Evolutionary conservation across 2,113 vertebrate species (phyloP).

Genomic region (Varanus komodoensis): DNA sequence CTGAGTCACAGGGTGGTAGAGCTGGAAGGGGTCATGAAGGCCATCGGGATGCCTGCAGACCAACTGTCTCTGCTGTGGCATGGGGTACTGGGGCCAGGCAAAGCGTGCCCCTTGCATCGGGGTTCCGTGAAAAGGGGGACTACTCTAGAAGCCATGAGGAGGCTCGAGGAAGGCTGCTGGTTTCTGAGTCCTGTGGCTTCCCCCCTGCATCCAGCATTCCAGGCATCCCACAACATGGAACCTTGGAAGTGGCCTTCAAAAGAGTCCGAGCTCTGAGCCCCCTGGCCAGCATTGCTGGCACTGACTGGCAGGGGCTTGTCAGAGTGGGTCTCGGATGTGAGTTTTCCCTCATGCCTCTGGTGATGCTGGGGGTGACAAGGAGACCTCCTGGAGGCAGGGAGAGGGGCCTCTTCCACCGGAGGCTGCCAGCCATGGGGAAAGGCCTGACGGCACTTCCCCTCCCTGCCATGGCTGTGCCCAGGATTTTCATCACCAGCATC

Average conservation of each 20-base stretch:
- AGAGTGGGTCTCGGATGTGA: not conserved
- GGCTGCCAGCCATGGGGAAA: fast-evolving
- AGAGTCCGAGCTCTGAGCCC: not conserved
- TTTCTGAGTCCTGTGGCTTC: fast-evolving
- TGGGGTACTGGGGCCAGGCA: not conserved
- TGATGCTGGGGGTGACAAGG: not conserved
- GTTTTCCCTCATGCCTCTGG: not conserved
- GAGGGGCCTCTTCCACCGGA: not conserved
- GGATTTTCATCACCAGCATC: no score
- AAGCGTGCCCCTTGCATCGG: no score
- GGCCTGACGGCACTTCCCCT: fast-evolving
- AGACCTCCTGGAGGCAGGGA: not conserved
- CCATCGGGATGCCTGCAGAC: no score
- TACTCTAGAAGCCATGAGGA: not conserved
- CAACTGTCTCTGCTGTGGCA: not conserved
- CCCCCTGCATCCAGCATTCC: not conserved
- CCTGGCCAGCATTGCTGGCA: not conserved
- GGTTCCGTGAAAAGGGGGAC: not conserved
- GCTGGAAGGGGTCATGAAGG: no score
- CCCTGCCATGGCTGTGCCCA: no score
- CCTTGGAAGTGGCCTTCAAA: not conserved
- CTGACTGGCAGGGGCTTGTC: not conserved
- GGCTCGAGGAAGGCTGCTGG: no score
- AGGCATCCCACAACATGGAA: not conserved
- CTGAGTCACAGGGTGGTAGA: not conserved